Conservation (phyloP, 2,797 vertebrate species). For the Cryptoblepharus egeriae region DNA sequence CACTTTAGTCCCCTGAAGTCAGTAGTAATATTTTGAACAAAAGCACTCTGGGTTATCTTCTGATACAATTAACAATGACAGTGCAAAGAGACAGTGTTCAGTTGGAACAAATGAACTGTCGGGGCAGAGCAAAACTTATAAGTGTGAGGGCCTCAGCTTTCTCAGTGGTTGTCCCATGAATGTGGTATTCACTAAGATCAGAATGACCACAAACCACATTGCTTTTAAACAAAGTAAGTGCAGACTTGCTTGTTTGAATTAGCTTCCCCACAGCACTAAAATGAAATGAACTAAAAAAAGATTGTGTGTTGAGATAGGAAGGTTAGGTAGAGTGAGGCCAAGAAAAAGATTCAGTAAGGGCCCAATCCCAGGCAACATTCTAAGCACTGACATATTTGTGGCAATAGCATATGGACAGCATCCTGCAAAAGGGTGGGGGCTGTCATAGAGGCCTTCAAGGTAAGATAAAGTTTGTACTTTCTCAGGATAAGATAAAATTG, state of each 20-base stretch:
- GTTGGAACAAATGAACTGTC: slow-evolving; percentile 35
- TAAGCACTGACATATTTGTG: no score
- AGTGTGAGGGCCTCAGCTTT: neutral
- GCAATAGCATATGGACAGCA: no score
- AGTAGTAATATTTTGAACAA: slow-evolving; percentile 1
- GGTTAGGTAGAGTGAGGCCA: neutral
- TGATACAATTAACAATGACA: slow-evolving; percentile 36
- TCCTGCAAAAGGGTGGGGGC: no score
- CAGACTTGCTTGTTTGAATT: slow-evolving; percentile 21
- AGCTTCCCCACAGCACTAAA: neutral
- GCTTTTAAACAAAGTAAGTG: slow-evolving; percentile 41
- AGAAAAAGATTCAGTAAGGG: neutral
- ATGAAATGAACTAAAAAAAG: slow-evolving; percentile 7
- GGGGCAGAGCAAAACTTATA: slow-evolving; percentile 8
- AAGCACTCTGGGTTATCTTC: neutral
- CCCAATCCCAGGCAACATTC: no score
- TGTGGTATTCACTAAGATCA: slow-evolving; percentile 27
- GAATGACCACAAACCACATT: slow-evolving; percentile 32
- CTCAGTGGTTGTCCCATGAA: slow-evolving; percentile 10
- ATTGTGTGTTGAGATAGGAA: neutral
- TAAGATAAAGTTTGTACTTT: no score
- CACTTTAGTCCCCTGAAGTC: slow-evolving; percentile 2
- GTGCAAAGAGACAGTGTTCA: neutral
- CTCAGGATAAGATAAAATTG: no score
- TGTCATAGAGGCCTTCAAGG: no score